Evolutionary conservation across 2,888 invertebrate genomes (phyloP).

Genomic region (Epinotia bilunana): DNA sequence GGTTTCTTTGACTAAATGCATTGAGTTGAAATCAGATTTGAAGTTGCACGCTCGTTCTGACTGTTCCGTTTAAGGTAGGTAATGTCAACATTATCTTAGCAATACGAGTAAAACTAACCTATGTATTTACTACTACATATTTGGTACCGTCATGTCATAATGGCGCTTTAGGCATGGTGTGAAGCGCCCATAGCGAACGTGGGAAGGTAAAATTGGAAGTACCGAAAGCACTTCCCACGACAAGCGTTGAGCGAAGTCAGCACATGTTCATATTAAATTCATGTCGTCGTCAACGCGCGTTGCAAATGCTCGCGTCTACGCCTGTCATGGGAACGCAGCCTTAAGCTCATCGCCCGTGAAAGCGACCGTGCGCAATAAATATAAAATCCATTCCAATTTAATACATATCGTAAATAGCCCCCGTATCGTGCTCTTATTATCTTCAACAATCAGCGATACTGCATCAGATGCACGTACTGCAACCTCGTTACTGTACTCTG

Average conservation of each 20-base stretch:
- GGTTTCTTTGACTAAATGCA: not conserved
- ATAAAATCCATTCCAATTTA: not conserved
- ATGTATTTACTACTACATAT: no score
- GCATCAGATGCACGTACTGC: not conserved
- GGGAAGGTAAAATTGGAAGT: no score
- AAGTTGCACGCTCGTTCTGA: not conserved
- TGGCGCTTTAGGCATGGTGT: no score
- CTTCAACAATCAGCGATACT: conserved; percentile 1
- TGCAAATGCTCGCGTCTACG: not conserved
- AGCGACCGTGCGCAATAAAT: not conserved
- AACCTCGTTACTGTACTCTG: not conserved
- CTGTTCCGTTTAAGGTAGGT: not conserved
- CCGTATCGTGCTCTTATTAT: not conserved
- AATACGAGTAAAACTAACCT: no score
- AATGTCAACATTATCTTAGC: not conserved
- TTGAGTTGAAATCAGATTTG: not conserved
- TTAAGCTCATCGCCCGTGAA: no score
- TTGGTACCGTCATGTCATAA: no score
- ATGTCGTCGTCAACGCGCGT: no score
- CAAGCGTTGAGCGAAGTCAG: no score
- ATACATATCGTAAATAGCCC: not conserved
- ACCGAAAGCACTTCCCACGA: no score
- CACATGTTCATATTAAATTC: no score
- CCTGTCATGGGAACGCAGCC: no score
- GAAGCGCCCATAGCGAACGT: no score